Evolutionary conservation across 2,797 vertebrate species (phyloP), one percentile per base, ranked within the genome.

Genomic region (Lithobates sylvaticus): DNA sequence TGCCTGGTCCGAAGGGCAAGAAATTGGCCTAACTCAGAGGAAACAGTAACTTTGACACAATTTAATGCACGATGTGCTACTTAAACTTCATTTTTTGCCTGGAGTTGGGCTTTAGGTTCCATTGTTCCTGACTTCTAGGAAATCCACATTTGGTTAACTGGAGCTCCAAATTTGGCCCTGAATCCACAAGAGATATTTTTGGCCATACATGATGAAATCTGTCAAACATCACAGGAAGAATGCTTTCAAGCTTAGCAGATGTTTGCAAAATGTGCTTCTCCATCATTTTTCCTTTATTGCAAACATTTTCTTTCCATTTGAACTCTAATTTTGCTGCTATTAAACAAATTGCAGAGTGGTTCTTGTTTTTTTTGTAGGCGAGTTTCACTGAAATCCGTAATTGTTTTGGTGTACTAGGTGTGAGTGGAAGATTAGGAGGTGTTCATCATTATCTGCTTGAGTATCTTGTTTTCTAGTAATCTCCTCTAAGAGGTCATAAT

Each of bases 401-500:
- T 64, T 61, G 29, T 80, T 70, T 26, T 58, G 47, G 23, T 81
- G 3, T 5, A 13, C 18, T 81, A 73, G 79, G 79, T 81, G 79
- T 73, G 54, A 39, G 69, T 32, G 18, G 16, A 32, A 2, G 78
- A 26, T 81, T 81, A 71, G 68, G 36, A 65, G 76, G 68, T 26
- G 76, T 47, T 73, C 18, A 68, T 80, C 67, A 80, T 79, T 47
- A 42, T 58, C 76, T 58, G 69, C 39, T 70, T 70, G 4, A 77
- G 18, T 23, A 67, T 67, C 39, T 44, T 26, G 36, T 71, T 69
- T 54, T 44, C 32, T 36, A 50, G 6, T 50, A 12, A 32, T 29
- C 29, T 73, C 15, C 26, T 68, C 32, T 32, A 32, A 80, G 77
- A 85, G 84, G 16, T 85, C 77, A 85, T 75, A 8, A 36, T 85